A percentile compares a stretch with the other conserved stretches of the same genome.
phyloP scores from a whole-genome alignment of 2,888 invertebrate species.

The Rhingia campestris region DNA sequence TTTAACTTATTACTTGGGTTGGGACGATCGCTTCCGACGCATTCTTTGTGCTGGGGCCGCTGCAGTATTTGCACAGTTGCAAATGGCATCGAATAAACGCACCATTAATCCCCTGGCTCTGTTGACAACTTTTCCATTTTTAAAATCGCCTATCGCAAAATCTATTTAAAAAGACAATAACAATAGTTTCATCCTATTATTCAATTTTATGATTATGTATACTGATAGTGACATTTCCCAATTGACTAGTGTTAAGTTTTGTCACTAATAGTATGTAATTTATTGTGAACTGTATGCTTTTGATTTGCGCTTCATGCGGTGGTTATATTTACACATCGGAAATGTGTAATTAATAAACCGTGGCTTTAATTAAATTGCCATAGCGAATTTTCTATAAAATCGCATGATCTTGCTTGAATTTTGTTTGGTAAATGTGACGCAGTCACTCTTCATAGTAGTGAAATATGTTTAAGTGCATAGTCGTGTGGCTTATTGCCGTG shows the following conservation, averaged over 20 bases:
- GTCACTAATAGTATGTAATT: slow-evolving; percentile 50
- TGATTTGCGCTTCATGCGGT: slow-evolving; percentile 2
- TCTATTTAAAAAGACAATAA: slow-evolving; percentile 73
- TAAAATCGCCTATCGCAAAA: slow-evolving; percentile 83
- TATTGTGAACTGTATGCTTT: slow-evolving; percentile 8
- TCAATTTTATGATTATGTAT: neutral
- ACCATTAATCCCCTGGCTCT: slow-evolving; percentile 86
- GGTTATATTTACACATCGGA: slow-evolving; percentile 7
- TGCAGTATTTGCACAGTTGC: slow-evolving; percentile 86
- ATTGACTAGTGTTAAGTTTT: slow-evolving; percentile 42
- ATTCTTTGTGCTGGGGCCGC: slow-evolving; percentile 84
- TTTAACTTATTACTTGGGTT: slow-evolving; percentile 49
- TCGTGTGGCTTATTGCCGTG: slow-evolving; percentile 1
- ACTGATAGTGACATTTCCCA: slow-evolving; percentile 1
- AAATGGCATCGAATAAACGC: slow-evolving; percentile 86
- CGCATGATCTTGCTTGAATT: neutral
- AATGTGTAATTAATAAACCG: slow-evolving; percentile 52
- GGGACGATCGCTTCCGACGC: slow-evolving; percentile 78
- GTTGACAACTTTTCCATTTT: slow-evolving; percentile 84
- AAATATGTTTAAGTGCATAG: slow-evolving; percentile 47
- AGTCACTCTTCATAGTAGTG: neutral
- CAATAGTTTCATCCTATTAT: neutral
- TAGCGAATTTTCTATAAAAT: slow-evolving; percentile 48
- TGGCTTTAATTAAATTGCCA: slow-evolving; percentile 45
- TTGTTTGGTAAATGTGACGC: slow-evolving; percentile 13